Evolutionary conservation across 2,797 vertebrate species (phyloP), one percentile per base, ranked within the genome.

Genomic region (Nannoperca australis): DNA sequence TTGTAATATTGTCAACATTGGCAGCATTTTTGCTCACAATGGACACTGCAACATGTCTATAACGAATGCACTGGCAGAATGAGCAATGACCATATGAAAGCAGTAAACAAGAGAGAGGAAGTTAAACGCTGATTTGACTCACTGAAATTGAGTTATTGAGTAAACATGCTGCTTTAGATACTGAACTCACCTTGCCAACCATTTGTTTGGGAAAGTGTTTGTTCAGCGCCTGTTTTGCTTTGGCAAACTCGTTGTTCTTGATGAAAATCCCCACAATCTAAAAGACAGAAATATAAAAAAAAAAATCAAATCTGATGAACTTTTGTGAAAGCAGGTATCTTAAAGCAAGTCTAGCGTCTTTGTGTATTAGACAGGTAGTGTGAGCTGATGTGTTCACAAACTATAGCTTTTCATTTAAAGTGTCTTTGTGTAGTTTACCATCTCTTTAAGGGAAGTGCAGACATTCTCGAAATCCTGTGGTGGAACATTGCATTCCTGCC

Each of bases 221-320:
- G 1, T 27, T 72, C 40, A 96, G 64, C 42, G 90, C 50, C 18
- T 91, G 73, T 36, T 91, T 83, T 9, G 95, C 95, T 84, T 86
- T 92, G 17, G 88, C 89, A 90, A 94, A 95, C 14, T 88, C 14
- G 0, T 55, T 70, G 51, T 91, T 89, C 74, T 90, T 93, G 11
- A 96, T 92, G 5, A 91, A 93, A 51, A 92, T 60, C n/a, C 62
- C 68, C 38, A 96, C 76, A 7, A 93, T 79, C 95, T 96, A n/a
- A 61, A 55, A 81, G 22, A 69, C 0, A 74, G 8, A 85, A 64
- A 72, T 11, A 47, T 73, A 67, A n/a, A 71, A 24, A 34, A 2
- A 51, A 45, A 45, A 51, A 59, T 32, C 1, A 45, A 64, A 73
- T 54, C 5, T 18, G 2, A 62, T 45, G 12, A 53, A 62, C 60